phyloP scores from a whole-genome alignment of 2,797 vertebrate genomes.

The Lates japonicus region DNA sequence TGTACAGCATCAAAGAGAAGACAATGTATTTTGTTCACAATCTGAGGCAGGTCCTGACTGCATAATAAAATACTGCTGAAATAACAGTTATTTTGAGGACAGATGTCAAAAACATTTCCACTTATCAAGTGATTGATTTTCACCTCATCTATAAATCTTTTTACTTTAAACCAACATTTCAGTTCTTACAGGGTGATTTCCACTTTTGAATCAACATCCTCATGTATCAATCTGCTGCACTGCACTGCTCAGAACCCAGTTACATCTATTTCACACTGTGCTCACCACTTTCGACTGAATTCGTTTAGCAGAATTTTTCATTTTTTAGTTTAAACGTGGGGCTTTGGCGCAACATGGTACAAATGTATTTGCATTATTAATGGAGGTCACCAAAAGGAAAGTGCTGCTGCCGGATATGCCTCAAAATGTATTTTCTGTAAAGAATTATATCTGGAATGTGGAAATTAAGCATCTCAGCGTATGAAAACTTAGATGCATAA shows the following conservation, averaged over 20 bases:
- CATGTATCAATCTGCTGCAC: background rate
- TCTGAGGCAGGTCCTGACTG: background rate
- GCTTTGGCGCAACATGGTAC: background rate
- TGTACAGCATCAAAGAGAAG: background rate
- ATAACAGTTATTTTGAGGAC: background rate
- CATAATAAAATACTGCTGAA: background rate
- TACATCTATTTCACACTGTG: background rate
- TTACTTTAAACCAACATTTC: slow-evolving; percentile 1
- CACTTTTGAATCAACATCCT: background rate
- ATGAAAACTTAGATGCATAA: slow-evolving; percentile 54
- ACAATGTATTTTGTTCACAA: background rate
- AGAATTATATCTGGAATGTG: slow-evolving; percentile 36
- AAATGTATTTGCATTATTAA: slow-evolving; percentile 41
- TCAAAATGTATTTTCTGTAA: slow-evolving; percentile 33
- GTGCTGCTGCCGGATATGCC: background rate
- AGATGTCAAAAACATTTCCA: background rate
- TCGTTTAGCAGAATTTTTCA: background rate
- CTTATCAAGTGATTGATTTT: background rate
- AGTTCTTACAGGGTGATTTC: background rate
- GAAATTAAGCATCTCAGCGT: slow-evolving; percentile 24
- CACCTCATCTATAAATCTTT: background rate
- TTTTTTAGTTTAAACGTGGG: background rate
- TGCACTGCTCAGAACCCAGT: background rate
- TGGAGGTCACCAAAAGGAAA: slow-evolving; percentile 4
- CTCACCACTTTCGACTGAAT: slow-evolving; percentile 1